A percentile compares a stretch with the other conserved stretches of the same genome.
phyloP scores from a whole-genome alignment of 2,888 invertebrate genomes.

The Crocallis elinguaria region DNA sequence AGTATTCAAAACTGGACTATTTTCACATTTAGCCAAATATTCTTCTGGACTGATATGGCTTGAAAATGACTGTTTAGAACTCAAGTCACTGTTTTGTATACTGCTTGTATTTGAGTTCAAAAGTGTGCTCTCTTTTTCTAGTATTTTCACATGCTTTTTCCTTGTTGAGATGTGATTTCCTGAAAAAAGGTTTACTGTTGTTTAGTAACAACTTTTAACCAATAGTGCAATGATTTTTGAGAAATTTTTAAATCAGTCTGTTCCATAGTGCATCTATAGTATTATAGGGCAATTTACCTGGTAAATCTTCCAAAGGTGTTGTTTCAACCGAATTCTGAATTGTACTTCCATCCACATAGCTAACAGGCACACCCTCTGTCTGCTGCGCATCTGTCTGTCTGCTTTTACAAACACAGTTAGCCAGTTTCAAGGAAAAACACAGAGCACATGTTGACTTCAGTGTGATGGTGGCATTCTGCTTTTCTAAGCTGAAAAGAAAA shows the following conservation, averaged over 20 bases:
- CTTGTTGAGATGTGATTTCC: conserved; percentile 50
- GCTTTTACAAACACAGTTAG: conserved; percentile 55
- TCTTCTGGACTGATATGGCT: conserved; percentile 21
- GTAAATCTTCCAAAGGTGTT: conserved; percentile 71
- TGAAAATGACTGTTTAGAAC: conserved; percentile 25
- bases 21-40: conserved; percentile 24
- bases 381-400: conserved; percentile 26
- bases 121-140: conserved; percentile 43
- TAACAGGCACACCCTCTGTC: conserved; percentile 32
- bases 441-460: conserved; percentile 53
- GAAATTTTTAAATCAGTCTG: neutral
- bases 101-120: conserved; percentile 29
- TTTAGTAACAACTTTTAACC: neutral
- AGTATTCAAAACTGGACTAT: conserved; percentile 28
- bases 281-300: conserved; percentile 53
- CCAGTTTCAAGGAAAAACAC: conserved; percentile 51
- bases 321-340: conserved; percentile 64
- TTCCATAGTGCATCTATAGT: neutral
- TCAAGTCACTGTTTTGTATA: conserved; percentile 29
- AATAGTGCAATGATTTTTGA: neutral
- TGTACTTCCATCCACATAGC: conserved; percentile 41
- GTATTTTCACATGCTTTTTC: conserved; percentile 47
- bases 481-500: conserved; percentile 42
- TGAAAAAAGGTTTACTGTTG: conserved; percentile 38
- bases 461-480: conserved; percentile 35